phyloP scores from a whole-genome alignment of 1,140 invertebrate species.

The Saccostrea glomerata region DNA sequence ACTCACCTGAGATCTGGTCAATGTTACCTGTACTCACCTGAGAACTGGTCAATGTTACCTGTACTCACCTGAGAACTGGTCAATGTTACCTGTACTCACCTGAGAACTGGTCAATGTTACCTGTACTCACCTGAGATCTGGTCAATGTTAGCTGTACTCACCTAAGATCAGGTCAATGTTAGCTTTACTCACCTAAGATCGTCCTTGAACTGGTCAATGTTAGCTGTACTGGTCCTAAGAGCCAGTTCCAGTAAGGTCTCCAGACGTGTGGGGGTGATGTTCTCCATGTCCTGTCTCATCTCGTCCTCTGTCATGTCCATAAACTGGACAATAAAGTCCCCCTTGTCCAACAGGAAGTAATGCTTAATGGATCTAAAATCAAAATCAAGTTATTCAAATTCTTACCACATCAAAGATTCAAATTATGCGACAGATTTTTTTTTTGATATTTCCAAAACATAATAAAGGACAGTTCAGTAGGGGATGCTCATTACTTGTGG shows the following conservation, averaged over 20 bases:
- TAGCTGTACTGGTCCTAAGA: constrained; percentile 85
- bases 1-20: too few species aligned
- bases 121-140: constrained; percentile 82
- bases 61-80: too few species aligned
- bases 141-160: constrained; percentile 80
- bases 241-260: constrained; percentile 92
- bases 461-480: too few species aligned
- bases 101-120: too few species aligned
- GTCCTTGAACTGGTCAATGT: background rate
- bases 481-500: too few species aligned
- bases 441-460: too few species aligned
- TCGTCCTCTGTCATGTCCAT: constrained; percentile 97
- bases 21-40: too few species aligned
- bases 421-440: too few species aligned
- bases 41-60: too few species aligned
- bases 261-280: constrained; percentile 86
- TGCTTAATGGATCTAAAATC: constrained; percentile 90
- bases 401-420: too few species aligned
- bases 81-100: too few species aligned
- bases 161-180: constrained; percentile 83
- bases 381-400: too few species aligned
- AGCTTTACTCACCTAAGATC: background rate
- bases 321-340: constrained; percentile 96
- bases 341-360: constrained; percentile 95
- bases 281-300: constrained; percentile 80